These are phyloP conservation scores for Drosophila percnosoma DNA, from an alignment of 2,888 invertebrate species.

Conservation along the genomic window DNA sequence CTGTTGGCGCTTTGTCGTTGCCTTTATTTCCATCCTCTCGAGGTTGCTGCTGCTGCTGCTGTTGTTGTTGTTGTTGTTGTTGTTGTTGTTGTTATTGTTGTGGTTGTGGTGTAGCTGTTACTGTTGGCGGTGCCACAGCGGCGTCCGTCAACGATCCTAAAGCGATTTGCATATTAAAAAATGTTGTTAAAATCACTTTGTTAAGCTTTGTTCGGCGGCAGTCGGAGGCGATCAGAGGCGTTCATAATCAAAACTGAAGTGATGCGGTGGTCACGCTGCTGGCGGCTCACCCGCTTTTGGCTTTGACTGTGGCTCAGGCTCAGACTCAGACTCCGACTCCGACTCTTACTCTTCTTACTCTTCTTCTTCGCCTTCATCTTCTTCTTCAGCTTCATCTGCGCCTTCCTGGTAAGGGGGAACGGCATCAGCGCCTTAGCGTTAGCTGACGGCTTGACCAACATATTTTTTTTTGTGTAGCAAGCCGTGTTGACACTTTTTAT, in stretches of 20 bases:
- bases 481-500: constrained; percentile 81
- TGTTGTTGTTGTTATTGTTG: constrained; percentile 2
- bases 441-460: constrained; percentile 54
- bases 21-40: constrained; percentile 16
- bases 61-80: background rate
- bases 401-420: constrained; percentile 1
- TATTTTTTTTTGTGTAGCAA: constrained; percentile 74
- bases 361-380: background rate
- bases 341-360: background rate
- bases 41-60: background rate
- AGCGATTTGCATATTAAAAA: constrained; percentile 74
- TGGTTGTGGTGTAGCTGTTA: constrained; percentile 22
- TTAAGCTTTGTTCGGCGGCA: constrained; percentile 74
- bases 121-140: constrained; percentile 60
- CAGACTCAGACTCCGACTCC: background rate
- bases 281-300: constrained; percentile 15
- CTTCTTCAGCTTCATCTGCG: background rate
- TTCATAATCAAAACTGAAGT: constrained; percentile 79
- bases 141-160: constrained; percentile 75
- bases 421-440: constrained; percentile 35
- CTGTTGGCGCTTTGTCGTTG: constrained; percentile 59
- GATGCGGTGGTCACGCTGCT: constrained; percentile 51
- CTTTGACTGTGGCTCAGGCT: constrained; percentile 14
- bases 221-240: constrained; percentile 73
- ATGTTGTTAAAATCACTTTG: constrained; percentile 74